Conservation (phyloP, 2,888 invertebrate genomes). For the Ophraella communa region DNA sequence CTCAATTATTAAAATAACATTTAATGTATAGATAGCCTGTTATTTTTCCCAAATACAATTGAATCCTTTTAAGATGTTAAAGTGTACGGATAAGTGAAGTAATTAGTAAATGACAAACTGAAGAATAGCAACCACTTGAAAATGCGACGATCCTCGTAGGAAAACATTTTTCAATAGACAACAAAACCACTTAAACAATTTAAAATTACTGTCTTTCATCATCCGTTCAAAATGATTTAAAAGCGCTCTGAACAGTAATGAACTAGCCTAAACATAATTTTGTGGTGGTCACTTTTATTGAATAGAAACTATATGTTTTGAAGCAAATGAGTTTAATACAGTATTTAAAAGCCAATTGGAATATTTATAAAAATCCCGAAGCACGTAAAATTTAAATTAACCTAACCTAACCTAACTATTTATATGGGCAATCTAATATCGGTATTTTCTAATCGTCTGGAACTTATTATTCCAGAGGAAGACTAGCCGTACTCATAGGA, state of each 20-base stretch:
- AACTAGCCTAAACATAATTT: neutral
- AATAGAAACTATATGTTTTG: no score
- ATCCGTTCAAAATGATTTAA: constrained; percentile 6
- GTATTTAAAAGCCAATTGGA: no score
- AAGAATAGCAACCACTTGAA: constrained; percentile 15
- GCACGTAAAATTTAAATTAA: no score
- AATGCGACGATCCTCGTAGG: constrained; percentile 9
- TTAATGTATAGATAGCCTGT: neutral
- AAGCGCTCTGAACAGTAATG: constrained; percentile 6
- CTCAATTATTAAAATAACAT: neutral
- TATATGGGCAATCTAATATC: constrained; percentile 39
- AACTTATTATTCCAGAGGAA: no score
- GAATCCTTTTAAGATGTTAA: constrained; percentile 1
- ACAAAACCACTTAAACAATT: constrained; percentile 10
- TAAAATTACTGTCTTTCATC: constrained; percentile 16
- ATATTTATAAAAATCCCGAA: no score
- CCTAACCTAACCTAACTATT: no score
- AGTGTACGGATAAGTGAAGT: constrained; percentile 10
- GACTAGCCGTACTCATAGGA: no score
- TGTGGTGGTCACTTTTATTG: no score
- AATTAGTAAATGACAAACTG: constrained; percentile 18
- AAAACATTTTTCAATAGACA: constrained; percentile 8
- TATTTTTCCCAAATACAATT: constrained; percentile 3
- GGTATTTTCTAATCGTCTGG: constrained; percentile 39
- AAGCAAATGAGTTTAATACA: no score